Percentiles rank a stretch among this genome's conserved stretches.
These are phyloP conservation scores for Sialia sialis DNA, from an alignment of 2,113 vertebrate genomes.

Conservation along the genomic window DNA sequence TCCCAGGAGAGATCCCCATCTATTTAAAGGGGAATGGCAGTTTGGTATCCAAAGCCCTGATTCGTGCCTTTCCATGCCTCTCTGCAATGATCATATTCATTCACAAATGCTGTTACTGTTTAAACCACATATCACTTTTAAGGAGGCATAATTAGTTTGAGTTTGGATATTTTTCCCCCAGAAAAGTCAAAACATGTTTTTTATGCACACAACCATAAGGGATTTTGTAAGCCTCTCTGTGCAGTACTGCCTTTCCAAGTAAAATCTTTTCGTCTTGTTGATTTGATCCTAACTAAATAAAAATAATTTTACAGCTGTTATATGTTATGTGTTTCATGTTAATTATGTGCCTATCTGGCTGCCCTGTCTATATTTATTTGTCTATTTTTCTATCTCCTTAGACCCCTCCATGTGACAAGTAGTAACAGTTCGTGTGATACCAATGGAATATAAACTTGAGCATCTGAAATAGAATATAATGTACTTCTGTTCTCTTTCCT, in stretches of 20 bases:
- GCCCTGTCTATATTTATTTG: not conserved
- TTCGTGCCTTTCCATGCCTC: not conserved
- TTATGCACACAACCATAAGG: not conserved
- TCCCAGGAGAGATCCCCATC: too few species aligned
- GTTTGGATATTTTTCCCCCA: not conserved
- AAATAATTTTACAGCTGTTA: not conserved
- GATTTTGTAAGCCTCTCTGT: not conserved
- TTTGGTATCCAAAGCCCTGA: not conserved
- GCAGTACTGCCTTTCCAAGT: not conserved
- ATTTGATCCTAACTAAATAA: not conserved
- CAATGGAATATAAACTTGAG: not conserved
- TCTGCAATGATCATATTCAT: not conserved
- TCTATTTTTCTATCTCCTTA: not conserved
- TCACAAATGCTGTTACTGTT: not conserved
- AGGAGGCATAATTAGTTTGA: not conserved
- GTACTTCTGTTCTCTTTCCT: not conserved
- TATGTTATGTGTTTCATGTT: not conserved
- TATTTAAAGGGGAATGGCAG: not conserved
- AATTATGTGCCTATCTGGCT: not conserved
- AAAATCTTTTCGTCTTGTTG: not conserved
- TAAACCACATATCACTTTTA: not conserved
- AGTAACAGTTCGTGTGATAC: not conserved
- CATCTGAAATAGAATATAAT: not conserved
- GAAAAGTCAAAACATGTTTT: not conserved
- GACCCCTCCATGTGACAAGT: not conserved